These are phyloP conservation scores for Oryzias curvinotus DNA, from an alignment of 2,113 vertebrate species.

Conservation along the genomic window DNA sequence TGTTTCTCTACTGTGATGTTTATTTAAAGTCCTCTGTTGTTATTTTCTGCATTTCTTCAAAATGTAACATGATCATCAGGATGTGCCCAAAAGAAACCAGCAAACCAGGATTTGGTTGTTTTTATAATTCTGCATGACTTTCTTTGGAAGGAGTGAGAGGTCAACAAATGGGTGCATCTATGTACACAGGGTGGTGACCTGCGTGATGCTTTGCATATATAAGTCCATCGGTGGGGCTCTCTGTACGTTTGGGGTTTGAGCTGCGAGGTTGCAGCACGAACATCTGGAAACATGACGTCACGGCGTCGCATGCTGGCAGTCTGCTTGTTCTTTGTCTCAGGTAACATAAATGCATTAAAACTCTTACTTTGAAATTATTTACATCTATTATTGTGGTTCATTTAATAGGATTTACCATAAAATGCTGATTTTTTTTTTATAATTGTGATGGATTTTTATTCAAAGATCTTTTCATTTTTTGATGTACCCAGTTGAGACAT, in stretches of 20 bases:
- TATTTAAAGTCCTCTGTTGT: too few relatives aligned
- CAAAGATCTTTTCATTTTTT: too few relatives aligned
- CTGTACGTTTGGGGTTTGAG: neutral
- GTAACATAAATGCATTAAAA: conserved; percentile 25
- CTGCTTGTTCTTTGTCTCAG: conserved; percentile 40
- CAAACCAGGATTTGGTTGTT: neutral
- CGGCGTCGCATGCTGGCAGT: conserved; percentile 20
- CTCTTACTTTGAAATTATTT: neutral
- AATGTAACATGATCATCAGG: neutral
- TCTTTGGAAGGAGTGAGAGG: conserved; percentile 6
- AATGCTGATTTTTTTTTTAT: too few relatives aligned
- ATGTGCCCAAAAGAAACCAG: neutral
- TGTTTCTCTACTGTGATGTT: too few relatives aligned
- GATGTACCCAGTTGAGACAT: too few relatives aligned
- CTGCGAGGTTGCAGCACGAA: conserved; percentile 1
- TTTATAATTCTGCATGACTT: neutral
- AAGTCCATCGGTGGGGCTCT: conserved; percentile 6
- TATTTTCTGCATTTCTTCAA: too few relatives aligned
- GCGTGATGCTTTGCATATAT: conserved; percentile 19
- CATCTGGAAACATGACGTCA: conserved; percentile 32
- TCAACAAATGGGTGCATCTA: neutral
- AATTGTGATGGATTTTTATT: too few relatives aligned
- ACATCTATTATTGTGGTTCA: neutral
- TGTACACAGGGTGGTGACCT: neutral
- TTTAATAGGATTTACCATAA: too few relatives aligned